These are phyloP conservation scores for Mactromeris polynyma DNA, from an alignment of 2,888 invertebrate species.

Conservation along the genomic window DNA sequence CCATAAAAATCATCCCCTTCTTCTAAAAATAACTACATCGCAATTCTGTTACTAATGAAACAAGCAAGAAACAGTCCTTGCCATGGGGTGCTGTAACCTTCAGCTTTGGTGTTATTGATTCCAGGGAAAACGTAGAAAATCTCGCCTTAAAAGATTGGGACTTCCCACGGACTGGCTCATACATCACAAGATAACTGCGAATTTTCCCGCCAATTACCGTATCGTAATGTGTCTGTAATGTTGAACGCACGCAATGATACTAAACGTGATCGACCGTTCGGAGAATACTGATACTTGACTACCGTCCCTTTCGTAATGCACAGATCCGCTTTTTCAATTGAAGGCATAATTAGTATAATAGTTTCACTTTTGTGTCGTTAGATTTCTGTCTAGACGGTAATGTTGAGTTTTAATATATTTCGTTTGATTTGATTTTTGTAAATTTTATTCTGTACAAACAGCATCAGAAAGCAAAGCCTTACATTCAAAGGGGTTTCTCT, in stretches of 20 bases:
- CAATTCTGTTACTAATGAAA: not conserved
- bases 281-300: not conserved
- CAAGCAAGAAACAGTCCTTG: not conserved
- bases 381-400: not conserved
- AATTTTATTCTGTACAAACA: not conserved
- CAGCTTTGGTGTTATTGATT: not conserved
- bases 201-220: slow-evolving; percentile 19
- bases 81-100: slow-evolving; percentile 5
- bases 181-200: slow-evolving; percentile 15
- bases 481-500: not conserved
- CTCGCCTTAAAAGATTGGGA: slow-evolving; percentile 6
- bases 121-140: not conserved
- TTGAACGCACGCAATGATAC: not conserved
- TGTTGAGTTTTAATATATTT: not conserved
- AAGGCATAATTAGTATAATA: not conserved
- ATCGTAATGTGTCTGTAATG: slow-evolving; percentile 20
- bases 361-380: not conserved
- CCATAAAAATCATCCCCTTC: not conserved
- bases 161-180: slow-evolving; percentile 17
- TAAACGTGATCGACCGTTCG: not conserved
- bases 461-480: not conserved
- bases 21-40: not conserved
- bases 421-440: not conserved
- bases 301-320: not conserved
- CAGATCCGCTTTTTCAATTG: not conserved